These are phyloP conservation scores for Dasysyrphus tricinctus DNA, from an alignment of 2,888 invertebrate species.

Conservation along the genomic window DNA sequence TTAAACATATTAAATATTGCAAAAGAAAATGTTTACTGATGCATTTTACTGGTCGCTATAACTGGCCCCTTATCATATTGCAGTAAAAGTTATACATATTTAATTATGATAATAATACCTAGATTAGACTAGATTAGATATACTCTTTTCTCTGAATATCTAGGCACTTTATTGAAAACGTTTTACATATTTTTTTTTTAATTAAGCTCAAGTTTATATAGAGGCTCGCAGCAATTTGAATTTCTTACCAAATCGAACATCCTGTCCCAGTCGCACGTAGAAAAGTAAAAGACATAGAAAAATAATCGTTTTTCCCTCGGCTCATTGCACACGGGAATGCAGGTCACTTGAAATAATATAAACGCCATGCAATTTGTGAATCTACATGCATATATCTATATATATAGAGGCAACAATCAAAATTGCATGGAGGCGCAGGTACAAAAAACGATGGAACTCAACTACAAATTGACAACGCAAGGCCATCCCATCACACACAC, in stretches of 20 bases:
- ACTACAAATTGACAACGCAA: conserved; percentile 36
- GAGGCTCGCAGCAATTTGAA: not conserved
- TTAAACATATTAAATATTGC: too few species aligned
- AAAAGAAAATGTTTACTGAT: too few species aligned
- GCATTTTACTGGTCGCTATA: too few species aligned
- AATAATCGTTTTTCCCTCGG: conserved; percentile 30
- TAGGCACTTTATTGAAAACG: too few species aligned
- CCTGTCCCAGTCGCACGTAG: conserved; percentile 2
- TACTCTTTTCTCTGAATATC: too few species aligned
- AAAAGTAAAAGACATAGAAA: conserved; percentile 14
- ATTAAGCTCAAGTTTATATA: conserved; percentile 20
- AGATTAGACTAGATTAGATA: too few species aligned
- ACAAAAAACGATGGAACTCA: conserved; percentile 1
- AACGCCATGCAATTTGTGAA: conserved; percentile 21
- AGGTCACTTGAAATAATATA: conserved; percentile 50
- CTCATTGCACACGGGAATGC: conserved; percentile 45
- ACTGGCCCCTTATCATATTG: too few species aligned
- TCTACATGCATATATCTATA: not conserved
- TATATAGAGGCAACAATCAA: not conserved
- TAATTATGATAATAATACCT: too few species aligned
- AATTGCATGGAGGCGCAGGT: not conserved
- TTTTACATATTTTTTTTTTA: too few species aligned
- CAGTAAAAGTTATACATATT: too few species aligned
- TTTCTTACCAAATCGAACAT: not conserved
- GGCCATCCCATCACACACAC: conserved; percentile 24